phyloP scores from a whole-genome alignment of 2,797 vertebrate species.

The Myotis planiceps region DNA sequence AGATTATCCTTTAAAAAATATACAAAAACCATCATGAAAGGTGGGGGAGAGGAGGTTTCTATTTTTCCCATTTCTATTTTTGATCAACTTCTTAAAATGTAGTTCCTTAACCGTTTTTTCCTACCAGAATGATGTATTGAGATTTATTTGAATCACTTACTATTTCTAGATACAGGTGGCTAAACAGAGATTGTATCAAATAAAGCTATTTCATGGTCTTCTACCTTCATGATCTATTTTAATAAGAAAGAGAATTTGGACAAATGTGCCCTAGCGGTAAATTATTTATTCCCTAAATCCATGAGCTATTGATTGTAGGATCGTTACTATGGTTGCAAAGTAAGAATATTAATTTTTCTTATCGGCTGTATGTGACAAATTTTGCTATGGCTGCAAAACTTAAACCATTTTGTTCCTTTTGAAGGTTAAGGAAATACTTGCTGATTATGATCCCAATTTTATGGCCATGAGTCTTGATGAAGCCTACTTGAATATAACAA shows the following conservation, averaged over 20 bases:
- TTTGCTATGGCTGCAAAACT: constrained; percentile 44
- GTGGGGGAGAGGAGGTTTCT: not conserved
- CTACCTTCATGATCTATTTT: constrained; percentile 58
- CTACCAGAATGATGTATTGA: not conserved
- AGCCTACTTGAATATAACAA: constrained; percentile 97
- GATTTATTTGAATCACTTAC: constrained; percentile 49
- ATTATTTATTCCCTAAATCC: constrained; percentile 71
- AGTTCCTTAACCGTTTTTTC: not conserved
- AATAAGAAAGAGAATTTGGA: constrained; percentile 52
- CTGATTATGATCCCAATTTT: constrained; percentile 95
- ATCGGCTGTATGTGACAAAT: constrained; percentile 46
- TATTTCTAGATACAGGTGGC: constrained; percentile 28
- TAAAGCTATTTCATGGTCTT: constrained; percentile 48
- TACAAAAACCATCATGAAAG: constrained; percentile 23
- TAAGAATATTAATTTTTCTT: constrained; percentile 58
- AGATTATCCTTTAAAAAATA: constrained; percentile 36
- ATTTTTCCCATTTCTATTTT: not conserved
- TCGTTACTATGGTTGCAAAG: constrained; percentile 62
- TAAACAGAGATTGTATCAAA: constrained; percentile 13
- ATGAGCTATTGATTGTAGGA: constrained; percentile 54
- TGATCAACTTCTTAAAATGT: not conserved
- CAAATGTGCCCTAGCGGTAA: constrained; percentile 40
- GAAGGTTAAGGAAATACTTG: constrained; percentile 94
- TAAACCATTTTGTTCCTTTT: constrained; percentile 75
- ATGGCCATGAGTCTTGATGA: constrained; percentile 97